Base-by-base conservation (phyloP, 2,113 vertebrate species). In the Salvelinus alpinus region DNA sequence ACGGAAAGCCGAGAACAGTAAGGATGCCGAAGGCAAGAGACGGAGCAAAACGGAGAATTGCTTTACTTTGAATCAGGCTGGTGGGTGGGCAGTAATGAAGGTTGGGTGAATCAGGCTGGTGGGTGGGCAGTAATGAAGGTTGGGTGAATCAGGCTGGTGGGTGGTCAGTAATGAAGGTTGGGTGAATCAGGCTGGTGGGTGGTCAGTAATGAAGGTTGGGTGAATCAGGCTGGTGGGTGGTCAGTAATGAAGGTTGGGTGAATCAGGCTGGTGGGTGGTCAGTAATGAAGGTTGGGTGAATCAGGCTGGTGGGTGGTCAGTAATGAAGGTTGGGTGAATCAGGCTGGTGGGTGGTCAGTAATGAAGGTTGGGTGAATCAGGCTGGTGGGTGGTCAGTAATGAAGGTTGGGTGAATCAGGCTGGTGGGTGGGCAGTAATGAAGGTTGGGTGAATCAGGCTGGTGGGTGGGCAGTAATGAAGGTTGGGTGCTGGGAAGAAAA, bases 31-130 rank as follows among this genome's bases (percentile, higher is more conserved):
- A 79, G 72, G 78, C 72, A 24, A 66, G 20, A 73, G 71, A 29
- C 57, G 20, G 20, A 44, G 71, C 67, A 44, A 44, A 20, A 24
- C 68, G 74, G 51, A 59, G 7, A 29, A 18, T 44, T 44, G 38
- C n/a, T n/a, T 70, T 38, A 34, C 72, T 79, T 64, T 69, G 85
- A 84, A 64, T 80, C 83, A 81, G 69, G 60, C 31, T 14, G 57
- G 64, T 31, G 66, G 59, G 80, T 73, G 77, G 81, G 70, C 76
- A 13, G 48, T 54, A 54, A 13, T 1, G 48, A 54, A 54, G 48
- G 3, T 14, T 5, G 48, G 12, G 12, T 69, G 85, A 85, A 67
- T 80, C 83, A 81, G 69, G 60, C 31, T 14, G 57, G 64, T 31
- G 66, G 59, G 80, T 73, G 77, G 81, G 70, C 74, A 13, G 48